Base-by-base conservation (phyloP, 1,140 invertebrate genomes). In the Lanistes nyassanus region DNA sequence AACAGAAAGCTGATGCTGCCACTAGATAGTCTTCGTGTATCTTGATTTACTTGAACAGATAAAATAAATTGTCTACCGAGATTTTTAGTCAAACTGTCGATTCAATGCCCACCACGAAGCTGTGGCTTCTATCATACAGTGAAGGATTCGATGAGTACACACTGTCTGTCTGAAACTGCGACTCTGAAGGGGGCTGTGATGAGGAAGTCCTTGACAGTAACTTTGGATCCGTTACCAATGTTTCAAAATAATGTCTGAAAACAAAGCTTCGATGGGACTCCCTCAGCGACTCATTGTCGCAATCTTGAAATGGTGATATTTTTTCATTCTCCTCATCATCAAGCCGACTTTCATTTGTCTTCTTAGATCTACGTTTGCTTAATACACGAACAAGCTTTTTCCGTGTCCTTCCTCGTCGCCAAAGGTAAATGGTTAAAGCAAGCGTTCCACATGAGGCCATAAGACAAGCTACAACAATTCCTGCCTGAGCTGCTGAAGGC, bases 191-290 rank as follows among this genome's bases (percentile, higher is more conserved):
- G 5, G 66, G 42, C n/a, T 74, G 68, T 21, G 62, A 69, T 53
- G 65, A 51, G n/a, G 69, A 53, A 16, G 77, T 73, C 19, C 68
- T 39, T 26, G 69, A 64, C 69, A 77, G 56, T 5, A 77, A 66
- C 37, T 76, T 76, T 36, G 79, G 76, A 53, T 77, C 77, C 19
- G 80, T 76, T 37, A 78, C 79, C 80, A 84, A 80, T 31, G 80
- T 75, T 29, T 83, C 80, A 75, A 85, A 84, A 74, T 82, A 85
- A 42, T 83, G 80, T 16, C 81, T 58, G 55, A 85, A 81, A 68
- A 83, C 81, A 78, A 84, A 85, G 67, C 81, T 81, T 74, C 80
- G 81, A 60, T 85, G 83, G 13, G 84, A 85, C 39, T 83, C 79
- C 34, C 79, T 81, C n/a, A 85, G 73, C 34, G 84, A 85, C 19